Evolutionary conservation across 2,113 vertebrate genomes (phyloP).

Genomic region (Alethe diademata): DNA sequence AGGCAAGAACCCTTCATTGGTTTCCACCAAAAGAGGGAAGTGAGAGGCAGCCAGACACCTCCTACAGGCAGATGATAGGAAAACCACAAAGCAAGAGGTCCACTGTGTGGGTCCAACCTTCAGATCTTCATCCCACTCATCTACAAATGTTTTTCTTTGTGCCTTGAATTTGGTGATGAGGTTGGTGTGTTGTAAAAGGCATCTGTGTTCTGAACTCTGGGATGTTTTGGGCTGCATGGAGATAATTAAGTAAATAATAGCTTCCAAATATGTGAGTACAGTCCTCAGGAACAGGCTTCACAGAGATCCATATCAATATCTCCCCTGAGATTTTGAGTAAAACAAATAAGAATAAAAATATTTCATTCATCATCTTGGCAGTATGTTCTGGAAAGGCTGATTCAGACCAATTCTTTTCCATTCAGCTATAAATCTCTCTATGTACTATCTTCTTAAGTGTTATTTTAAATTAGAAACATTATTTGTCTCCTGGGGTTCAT

Average conservation of each 20-base stretch:
- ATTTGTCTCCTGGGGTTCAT: neutral
- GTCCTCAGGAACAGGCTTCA: neutral
- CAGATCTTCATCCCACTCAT: neutral
- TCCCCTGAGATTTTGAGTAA: neutral
- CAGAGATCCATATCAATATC: neutral
- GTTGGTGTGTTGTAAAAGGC: neutral
- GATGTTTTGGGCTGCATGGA: neutral
- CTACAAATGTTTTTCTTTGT: neutral
- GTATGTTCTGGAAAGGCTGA: neutral
- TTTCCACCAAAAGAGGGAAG: neutral
- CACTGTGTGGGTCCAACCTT: neutral
- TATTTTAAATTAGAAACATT: neutral
- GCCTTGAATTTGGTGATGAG: neutral
- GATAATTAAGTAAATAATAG: neutral
- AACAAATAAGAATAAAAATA: conserved; percentile 4
- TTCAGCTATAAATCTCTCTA: neutral
- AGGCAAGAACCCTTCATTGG: neutral
- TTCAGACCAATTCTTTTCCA: conserved; percentile 5
- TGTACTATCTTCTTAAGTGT: neutral
- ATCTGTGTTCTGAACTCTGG: neutral
- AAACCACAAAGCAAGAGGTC: neutral
- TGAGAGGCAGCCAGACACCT: neutral
- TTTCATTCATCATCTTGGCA: conserved; percentile 26
- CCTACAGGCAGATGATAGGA: neutral
- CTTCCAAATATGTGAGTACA: neutral